phyloP scores from a whole-genome alignment of 2,888 invertebrate species.

The Oligia strigilis region DNA sequence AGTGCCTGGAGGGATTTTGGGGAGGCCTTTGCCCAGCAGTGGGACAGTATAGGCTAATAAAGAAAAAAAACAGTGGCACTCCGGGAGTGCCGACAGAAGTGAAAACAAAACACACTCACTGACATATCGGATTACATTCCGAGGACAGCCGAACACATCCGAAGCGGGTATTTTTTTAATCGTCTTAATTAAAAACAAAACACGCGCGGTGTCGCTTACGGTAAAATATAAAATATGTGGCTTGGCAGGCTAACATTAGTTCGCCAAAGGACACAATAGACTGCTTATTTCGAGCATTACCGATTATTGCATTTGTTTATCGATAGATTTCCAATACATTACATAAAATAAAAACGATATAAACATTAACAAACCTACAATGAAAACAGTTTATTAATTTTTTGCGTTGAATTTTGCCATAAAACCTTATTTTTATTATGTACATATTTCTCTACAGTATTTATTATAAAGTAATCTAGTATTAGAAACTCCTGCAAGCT shows the following conservation, averaged over 20 bases:
- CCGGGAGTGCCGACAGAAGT: too few relatives aligned
- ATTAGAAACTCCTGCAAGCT: not conserved
- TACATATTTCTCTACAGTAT: not conserved
- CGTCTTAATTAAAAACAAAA: too few relatives aligned
- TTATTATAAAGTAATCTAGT: not conserved
- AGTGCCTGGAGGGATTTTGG: too few relatives aligned
- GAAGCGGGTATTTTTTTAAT: too few relatives aligned
- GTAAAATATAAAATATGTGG: too few relatives aligned
- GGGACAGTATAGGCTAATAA: too few relatives aligned
- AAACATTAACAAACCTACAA: not conserved
- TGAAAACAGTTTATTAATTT: not conserved
- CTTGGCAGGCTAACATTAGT: not conserved
- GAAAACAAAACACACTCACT: too few relatives aligned
- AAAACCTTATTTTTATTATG: not conserved
- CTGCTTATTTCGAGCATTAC: not conserved
- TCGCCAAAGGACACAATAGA: not conserved
- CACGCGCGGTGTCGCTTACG: too few relatives aligned
- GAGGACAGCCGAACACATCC: too few relatives aligned
- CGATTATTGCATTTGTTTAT: not conserved
- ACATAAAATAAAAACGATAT: not conserved
- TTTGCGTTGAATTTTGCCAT: not conserved
- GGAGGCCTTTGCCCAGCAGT: too few relatives aligned
- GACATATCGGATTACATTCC: too few relatives aligned
- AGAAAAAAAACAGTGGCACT: too few relatives aligned
- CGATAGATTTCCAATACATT: slow-evolving; percentile 1